phyloP scores from a whole-genome alignment of 2,113 vertebrate genomes.

The Eubucco bourcierii region DNA sequence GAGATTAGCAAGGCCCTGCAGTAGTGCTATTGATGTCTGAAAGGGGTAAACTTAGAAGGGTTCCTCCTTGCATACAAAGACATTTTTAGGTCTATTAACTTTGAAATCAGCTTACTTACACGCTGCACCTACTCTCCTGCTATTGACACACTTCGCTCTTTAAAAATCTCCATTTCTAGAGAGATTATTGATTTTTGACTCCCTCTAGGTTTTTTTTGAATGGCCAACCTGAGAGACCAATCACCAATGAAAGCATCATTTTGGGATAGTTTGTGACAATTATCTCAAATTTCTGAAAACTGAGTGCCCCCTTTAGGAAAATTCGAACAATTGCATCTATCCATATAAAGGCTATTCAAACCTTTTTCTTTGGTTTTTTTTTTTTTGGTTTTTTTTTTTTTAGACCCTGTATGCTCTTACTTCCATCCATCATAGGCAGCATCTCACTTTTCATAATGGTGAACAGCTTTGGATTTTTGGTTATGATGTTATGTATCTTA shows the following conservation, averaged over 20 bases:
- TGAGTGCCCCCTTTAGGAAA: background rate
- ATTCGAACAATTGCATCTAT: background rate
- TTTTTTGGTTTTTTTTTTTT: background rate
- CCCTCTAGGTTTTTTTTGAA: background rate
- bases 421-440: background rate
- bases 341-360: background rate
- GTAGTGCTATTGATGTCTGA: constrained; percentile 3
- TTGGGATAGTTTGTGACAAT: background rate
- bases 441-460: background rate
- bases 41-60: constrained; percentile 51
- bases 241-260: background rate
- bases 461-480: background rate
- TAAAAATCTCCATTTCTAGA: background rate
- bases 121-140: background rate
- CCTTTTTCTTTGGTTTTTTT: no score
- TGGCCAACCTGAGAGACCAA: background rate
- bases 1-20: constrained; percentile 23
- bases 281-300: background rate
- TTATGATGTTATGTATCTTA: background rate
- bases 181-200: background rate
- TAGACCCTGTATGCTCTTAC: background rate
- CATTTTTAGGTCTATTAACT: constrained; percentile 9
- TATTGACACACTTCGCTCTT: background rate
- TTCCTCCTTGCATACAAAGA: background rate
- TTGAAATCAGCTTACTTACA: constrained; percentile 4